Evolutionary conservation across 2,888 invertebrate species (phyloP).

Genomic region (Arge pagana): DNA sequence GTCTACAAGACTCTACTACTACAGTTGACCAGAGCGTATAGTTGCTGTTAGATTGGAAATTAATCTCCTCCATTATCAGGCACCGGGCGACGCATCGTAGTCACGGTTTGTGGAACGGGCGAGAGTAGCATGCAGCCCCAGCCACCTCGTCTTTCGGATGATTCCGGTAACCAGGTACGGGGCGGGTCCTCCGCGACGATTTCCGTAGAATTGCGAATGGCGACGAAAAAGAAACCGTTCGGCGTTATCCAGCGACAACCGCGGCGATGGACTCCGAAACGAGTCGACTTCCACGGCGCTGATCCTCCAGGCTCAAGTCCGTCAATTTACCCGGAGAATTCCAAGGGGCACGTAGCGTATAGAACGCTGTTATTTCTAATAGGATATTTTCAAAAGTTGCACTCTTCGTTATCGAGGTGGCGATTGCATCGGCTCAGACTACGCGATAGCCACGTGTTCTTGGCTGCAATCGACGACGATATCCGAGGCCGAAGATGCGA

Average conservation of each 20-base stretch:
- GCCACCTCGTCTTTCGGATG: no score
- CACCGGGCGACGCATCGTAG: slow-evolving; percentile 2
- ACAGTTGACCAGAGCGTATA: not conserved
- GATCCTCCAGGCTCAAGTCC: not conserved
- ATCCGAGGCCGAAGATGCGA: slow-evolving; percentile 17
- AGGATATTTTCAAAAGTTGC: slow-evolving; percentile 56
- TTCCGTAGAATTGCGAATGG: no score
- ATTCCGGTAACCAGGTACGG: no score
- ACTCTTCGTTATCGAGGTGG: slow-evolving; percentile 48
- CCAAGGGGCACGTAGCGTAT: slow-evolving; percentile 22
- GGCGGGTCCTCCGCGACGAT: no score
- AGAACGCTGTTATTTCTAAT: slow-evolving; percentile 52
- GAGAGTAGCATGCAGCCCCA: not conserved
- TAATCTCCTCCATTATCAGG: slow-evolving; percentile 15
- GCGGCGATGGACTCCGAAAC: slow-evolving; percentile 3
- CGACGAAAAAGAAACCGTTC: no score
- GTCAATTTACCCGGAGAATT: slow-evolving; percentile 17
- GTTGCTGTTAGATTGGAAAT: slow-evolving; percentile 7
- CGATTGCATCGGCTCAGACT: slow-evolving; percentile 52
- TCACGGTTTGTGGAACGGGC: not conserved
- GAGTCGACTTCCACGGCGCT: no score
- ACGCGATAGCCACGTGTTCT: slow-evolving; percentile 45
- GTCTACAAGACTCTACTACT: not conserved
- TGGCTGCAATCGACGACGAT: slow-evolving; percentile 27
- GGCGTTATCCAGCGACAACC: not conserved